These are phyloP conservation scores for Chorisops tibialis DNA, from an alignment of 2,888 invertebrate species.

Conservation along the genomic window DNA sequence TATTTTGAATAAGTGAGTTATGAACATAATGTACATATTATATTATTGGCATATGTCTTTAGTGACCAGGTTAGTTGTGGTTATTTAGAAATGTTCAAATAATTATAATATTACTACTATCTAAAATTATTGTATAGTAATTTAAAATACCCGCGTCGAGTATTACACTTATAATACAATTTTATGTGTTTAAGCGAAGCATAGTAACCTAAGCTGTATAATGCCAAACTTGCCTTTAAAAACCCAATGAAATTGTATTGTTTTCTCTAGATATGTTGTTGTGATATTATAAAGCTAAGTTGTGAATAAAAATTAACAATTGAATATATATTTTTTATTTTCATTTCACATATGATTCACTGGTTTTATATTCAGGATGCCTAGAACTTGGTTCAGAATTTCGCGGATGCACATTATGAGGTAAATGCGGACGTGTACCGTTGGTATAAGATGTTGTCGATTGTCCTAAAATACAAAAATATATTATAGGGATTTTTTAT, in stretches of 20 bases:
- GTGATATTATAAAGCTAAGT: conserved; percentile 13
- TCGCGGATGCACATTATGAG: conserved; percentile 63
- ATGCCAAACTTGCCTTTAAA: conserved; percentile 8
- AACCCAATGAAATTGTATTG: background rate
- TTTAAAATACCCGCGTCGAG: too few species aligned
- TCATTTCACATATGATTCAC: conserved; percentile 63
- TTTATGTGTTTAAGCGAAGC: too few species aligned
- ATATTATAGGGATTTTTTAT: too few species aligned
- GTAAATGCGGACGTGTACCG: conserved; percentile 67
- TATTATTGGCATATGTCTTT: too few species aligned
- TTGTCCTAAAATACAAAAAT: conserved; percentile 59
- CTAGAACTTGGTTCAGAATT: conserved; percentile 62
- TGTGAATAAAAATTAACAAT: conserved; percentile 12
- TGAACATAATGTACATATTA: too few species aligned
- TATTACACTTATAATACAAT: too few species aligned
- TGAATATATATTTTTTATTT: background rate
- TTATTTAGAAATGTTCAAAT: too few species aligned
- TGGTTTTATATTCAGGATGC: conserved; percentile 65
- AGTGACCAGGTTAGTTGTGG: too few species aligned
- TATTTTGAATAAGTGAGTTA: too few species aligned
- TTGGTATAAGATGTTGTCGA: conserved; percentile 63
- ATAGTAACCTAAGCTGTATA: background rate
- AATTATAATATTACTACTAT: too few species aligned
- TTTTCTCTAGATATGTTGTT: conserved; percentile 9
- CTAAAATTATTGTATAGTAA: too few species aligned